phyloP scores from a whole-genome alignment of 37 sponge, comb jelly and placozoan genomes.

The Chondrosia reniformis region DNA sequence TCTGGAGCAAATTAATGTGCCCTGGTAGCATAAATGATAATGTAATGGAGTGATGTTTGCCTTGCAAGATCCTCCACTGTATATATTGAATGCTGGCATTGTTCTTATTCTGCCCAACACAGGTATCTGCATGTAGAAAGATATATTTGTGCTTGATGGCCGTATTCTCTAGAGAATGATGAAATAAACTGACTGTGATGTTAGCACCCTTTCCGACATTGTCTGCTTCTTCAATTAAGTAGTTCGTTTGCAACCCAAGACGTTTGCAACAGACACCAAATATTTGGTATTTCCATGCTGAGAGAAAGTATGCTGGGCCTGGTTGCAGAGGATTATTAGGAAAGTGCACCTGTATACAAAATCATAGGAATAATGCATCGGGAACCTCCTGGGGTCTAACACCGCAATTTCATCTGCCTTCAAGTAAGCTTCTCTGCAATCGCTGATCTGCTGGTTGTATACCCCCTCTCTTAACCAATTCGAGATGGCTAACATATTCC shows the following conservation, averaged over 20 bases:
- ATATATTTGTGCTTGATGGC: slow-evolving; percentile 10
- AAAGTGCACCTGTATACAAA: slow-evolving; percentile 38
- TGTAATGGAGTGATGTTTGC: background rate
- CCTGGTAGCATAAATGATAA: slow-evolving; percentile 39
- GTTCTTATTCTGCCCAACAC: slow-evolving; percentile 33
- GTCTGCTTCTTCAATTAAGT: slow-evolving; percentile 31
- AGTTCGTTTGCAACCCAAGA: slow-evolving; percentile 8
- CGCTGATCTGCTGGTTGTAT: background rate
- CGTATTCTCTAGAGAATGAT: slow-evolving; percentile 20
- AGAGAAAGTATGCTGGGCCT: slow-evolving; percentile 33
- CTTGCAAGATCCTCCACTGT: slow-evolving; percentile 18
- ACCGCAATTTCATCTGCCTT: background rate
- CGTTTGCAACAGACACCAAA: slow-evolving; percentile 37
- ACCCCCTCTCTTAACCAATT: background rate
- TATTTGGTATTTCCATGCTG: slow-evolving; percentile 34
- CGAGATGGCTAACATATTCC: background rate
- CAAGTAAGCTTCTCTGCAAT: background rate
- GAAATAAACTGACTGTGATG: slow-evolving; percentile 35
- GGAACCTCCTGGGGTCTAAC: too few relatives aligned
- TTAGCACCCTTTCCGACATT: slow-evolving; percentile 44
- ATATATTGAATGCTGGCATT: slow-evolving; percentile 22
- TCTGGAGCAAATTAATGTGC: slow-evolving; percentile 51
- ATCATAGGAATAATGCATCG: slow-evolving; percentile 27
- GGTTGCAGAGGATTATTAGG: slow-evolving; percentile 39
- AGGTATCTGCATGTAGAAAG: slow-evolving; percentile 19